phyloP scores from a whole-genome alignment of 2,113 vertebrate genomes.

The Amblyornis subalaris region DNA sequence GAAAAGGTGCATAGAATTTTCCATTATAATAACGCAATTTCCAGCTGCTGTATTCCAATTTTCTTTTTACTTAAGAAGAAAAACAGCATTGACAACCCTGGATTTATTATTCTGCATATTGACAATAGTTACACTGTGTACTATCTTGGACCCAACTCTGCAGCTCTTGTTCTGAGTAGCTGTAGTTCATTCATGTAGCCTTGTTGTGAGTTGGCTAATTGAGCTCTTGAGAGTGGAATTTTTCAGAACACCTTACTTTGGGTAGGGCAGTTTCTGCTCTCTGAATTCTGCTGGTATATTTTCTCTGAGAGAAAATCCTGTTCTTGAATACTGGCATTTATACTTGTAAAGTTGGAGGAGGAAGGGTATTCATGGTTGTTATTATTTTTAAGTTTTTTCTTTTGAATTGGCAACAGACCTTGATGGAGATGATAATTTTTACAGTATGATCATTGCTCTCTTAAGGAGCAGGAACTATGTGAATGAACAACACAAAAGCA shows the following conservation, averaged over 20 bases:
- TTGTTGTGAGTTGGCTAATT: neutral
- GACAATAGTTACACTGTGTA: neutral
- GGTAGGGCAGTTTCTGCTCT: neutral
- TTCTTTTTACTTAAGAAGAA: neutral
- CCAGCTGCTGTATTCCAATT: neutral
- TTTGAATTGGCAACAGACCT: neutral
- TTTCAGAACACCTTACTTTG: neutral
- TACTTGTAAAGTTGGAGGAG: neutral
- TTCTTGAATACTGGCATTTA: neutral
- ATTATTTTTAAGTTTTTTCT: neutral
- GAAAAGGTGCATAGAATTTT: neutral
- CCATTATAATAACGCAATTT: neutral
- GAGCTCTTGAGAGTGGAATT: neutral
- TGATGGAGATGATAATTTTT: neutral
- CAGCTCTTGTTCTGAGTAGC: neutral
- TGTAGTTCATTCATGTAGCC: neutral
- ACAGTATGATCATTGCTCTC: neutral
- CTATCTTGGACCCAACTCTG: neutral
- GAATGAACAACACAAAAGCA: neutral
- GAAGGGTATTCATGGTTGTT: fast-evolving
- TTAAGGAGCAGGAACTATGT: neutral
- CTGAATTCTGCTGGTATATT: neutral
- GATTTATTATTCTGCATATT: neutral
- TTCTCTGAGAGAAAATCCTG: neutral
- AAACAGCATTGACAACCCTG: neutral